phyloP scores from a whole-genome alignment of 2,113 vertebrate species.

The Dicerorhinus sumatrensis region DNA sequence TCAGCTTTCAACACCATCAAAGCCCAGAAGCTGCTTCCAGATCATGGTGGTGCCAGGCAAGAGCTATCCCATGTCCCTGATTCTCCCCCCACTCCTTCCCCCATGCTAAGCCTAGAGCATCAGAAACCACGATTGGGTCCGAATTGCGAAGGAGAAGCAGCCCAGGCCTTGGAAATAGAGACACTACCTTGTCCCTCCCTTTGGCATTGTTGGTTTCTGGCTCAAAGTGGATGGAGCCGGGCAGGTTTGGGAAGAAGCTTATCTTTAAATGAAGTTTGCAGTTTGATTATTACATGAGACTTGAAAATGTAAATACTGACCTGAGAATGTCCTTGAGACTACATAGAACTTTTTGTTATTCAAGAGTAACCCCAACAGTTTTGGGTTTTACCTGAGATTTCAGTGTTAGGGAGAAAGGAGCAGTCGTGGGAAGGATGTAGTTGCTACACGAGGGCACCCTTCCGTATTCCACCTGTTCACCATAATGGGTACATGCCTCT shows the following conservation, averaged over 20 bases:
- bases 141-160: background rate
- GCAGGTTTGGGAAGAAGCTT: background rate
- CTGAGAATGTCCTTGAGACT: background rate
- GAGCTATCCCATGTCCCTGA: accelerated
- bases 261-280: background rate
- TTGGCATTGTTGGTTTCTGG: background rate
- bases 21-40: background rate
- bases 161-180: background rate
- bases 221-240: background rate
- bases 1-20: background rate
- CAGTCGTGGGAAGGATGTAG: background rate
- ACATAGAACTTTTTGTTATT: background rate
- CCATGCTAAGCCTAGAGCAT: accelerated
- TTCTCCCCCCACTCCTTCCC: background rate
- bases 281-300: background rate
- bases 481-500: background rate
- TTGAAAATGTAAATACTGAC: background rate
- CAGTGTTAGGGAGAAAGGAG: background rate
- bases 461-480: background rate
- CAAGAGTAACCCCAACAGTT: background rate
- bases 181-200: accelerated
- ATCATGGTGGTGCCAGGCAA: background rate
- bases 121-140: background rate
- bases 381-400: background rate
- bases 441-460: accelerated